Evolutionary conservation across 2,888 invertebrate genomes (phyloP).

Genomic region (Ophion ventricosus): DNA sequence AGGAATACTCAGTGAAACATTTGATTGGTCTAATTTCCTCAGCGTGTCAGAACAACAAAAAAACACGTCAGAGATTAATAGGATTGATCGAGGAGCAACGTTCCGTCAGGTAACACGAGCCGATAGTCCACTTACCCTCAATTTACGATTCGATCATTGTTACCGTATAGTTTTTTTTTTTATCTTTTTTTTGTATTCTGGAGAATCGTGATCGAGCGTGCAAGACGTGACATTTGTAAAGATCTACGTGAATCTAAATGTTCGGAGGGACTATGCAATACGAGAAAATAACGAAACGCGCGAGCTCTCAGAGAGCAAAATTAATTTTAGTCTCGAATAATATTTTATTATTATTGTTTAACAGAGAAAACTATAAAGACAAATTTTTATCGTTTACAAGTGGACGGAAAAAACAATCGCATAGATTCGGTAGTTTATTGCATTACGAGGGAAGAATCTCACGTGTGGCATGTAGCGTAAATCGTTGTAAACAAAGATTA

Average conservation of each 20-base stretch:
- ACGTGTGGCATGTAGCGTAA: conserved; percentile 1
- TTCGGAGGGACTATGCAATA: not conserved
- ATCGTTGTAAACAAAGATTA: not conserved
- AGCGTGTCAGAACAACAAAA: conserved; percentile 94
- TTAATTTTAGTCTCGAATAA: not conserved
- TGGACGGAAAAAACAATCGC: conserved; percentile 1
- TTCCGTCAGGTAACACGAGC: conserved; percentile 77
- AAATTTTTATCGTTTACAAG: not conserved
- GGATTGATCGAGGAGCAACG: conserved; percentile 88
- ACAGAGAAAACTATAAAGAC: not conserved
- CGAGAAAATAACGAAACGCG: not conserved
- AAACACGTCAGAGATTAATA: conserved; percentile 91
- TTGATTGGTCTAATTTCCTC: conserved; percentile 92
- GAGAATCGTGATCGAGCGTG: not conserved
- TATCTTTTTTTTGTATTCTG: too few species aligned
- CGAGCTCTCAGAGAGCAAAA: not conserved
- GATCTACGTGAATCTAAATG: not conserved
- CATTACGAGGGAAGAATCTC: conserved; percentile 55
- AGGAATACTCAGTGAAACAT: conserved; percentile 96
- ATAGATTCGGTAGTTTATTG: conserved; percentile 42
- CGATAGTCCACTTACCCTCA: conserved; percentile 3
- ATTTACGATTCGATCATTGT: conserved; percentile 22
- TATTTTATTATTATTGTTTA: not conserved
- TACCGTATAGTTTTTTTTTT: conserved; percentile 13
- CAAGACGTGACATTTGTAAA: not conserved